Evolutionary conservation across 2,113 vertebrate species (phyloP), one percentile per base, ranked within the genome.

Genomic region (Pimephales promelas): DNA sequence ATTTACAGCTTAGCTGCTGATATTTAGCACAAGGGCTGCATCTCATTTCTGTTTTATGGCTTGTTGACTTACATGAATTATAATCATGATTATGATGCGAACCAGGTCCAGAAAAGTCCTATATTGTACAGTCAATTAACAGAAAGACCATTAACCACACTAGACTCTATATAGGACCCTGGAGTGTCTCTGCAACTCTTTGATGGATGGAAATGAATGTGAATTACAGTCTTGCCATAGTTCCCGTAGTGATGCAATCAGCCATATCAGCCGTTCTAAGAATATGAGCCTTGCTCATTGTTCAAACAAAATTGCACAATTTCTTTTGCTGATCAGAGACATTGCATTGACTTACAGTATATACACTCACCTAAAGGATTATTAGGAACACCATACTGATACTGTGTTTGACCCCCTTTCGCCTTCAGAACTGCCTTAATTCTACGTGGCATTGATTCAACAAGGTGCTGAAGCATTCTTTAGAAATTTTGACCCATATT

Each of bases 1-100:
- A 72, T 72, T 72, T 72, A 47, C 22, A 45, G 40, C 22, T 45
- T 45, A 47, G 40, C 4, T 72, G 40, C 36, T 26, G 70, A 72
- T 72, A 72, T 72, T 26, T 45, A n/a, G 40, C 40, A 47, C 70
- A 72, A 10, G 40, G 36, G 70, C 70, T 47, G n/a, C 40, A 72
- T 72, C 40, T 72, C 13, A 47, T 72, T 72, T 26, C 40, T 47
- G 5, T 47, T 72, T 16, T 16, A 72, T 45, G 70, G 70, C 22
- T 24, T 47, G n/a, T 47, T 72, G 70, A 47, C 70, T 71, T 45
- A 8, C 3, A 5, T 40, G 40, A 71, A 45, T 71, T 45, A 45
- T 22, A 1, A 45, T 24, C 36, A 45, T 71, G 68, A 14, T 71
- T 16, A 45, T 45, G 68, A 71, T 45, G 68, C 24, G 40, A 71